Percentiles rank a stretch among this genome's conserved stretches.
These are phyloP conservation scores for Drosophila pseudoobscura DNA, from an alignment of 1,140 invertebrate species.

Conservation along the genomic window DNA sequence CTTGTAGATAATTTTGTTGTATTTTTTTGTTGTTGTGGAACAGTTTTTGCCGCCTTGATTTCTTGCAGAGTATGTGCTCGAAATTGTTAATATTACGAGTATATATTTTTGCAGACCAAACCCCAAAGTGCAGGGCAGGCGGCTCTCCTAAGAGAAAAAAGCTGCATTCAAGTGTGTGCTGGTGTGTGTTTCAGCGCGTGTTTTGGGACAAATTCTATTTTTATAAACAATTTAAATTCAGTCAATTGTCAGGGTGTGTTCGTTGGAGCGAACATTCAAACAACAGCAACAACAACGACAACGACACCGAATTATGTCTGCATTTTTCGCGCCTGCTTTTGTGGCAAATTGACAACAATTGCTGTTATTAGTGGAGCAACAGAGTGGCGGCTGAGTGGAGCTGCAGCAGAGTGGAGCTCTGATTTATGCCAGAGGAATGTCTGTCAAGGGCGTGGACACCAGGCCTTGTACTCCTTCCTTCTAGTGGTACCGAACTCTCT, in stretches of 20 bases:
- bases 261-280: not conserved
- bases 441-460: constrained; percentile 73
- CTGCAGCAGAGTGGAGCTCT: constrained; percentile 32
- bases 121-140: constrained; percentile 67
- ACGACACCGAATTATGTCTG: constrained; percentile 62
- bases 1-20: constrained; percentile 32
- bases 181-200: constrained; percentile 54
- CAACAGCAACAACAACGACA: constrained; percentile 13
- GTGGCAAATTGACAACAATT: constrained; percentile 81
- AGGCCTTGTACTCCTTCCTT: not conserved
- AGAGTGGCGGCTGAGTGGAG: constrained; percentile 11
- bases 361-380: constrained; percentile 69
- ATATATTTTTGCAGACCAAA: constrained; percentile 7
- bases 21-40: constrained; percentile 37
- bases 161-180: constrained; percentile 52
- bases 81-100: constrained; percentile 9
- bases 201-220: constrained; percentile 81
- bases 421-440: constrained; percentile 76
- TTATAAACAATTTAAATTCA: constrained; percentile 82
- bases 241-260: constrained; percentile 79
- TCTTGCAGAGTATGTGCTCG: constrained; percentile 20
- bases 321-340: constrained; percentile 80
- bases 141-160: constrained; percentile 61
- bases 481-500: constrained; percentile 36
- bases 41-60: constrained; percentile 48